Evolutionary conservation across 2,888 invertebrate genomes (phyloP).

Genomic region (Metalampra italica): DNA sequence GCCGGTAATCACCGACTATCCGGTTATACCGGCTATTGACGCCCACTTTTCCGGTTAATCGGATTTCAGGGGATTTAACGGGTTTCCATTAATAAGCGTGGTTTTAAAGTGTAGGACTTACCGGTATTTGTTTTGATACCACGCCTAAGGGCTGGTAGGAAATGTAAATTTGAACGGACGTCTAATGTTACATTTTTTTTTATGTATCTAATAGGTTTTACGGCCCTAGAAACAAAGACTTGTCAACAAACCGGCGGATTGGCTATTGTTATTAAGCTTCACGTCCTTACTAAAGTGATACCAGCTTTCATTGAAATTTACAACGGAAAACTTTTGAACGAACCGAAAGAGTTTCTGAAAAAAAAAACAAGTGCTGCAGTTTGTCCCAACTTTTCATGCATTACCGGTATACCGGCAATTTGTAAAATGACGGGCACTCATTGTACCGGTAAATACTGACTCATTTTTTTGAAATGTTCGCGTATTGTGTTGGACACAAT

Average conservation of each 20-base stretch:
- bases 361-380: too few relatives aligned
- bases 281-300: too few relatives aligned
- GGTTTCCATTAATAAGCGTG: constrained; percentile 19
- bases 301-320: too few relatives aligned
- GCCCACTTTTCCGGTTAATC: constrained; percentile 37
- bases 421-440: constrained; percentile 13
- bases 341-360: too few relatives aligned
- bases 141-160: too few relatives aligned
- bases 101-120: not conserved
- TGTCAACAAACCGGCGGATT: too few relatives aligned
- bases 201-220: too few relatives aligned
- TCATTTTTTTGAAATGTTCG: not conserved
- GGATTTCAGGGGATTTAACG: constrained; percentile 33
- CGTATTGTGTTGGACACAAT: constrained; percentile 2
- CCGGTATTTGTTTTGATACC: constrained; percentile 1
- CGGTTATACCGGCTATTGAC: constrained; percentile 26
- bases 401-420: constrained; percentile 15
- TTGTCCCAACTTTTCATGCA: too few relatives aligned
- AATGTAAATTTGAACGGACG: not conserved
- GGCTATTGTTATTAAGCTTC: too few relatives aligned
- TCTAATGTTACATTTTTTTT: not conserved
- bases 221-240: too few relatives aligned
- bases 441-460: constrained; percentile 14
- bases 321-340: too few relatives aligned
- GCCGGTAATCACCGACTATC: constrained; percentile 14